Conservation (phyloP, 2,888 invertebrate genomes). For the Lasioglossum vierecki region DNA sequence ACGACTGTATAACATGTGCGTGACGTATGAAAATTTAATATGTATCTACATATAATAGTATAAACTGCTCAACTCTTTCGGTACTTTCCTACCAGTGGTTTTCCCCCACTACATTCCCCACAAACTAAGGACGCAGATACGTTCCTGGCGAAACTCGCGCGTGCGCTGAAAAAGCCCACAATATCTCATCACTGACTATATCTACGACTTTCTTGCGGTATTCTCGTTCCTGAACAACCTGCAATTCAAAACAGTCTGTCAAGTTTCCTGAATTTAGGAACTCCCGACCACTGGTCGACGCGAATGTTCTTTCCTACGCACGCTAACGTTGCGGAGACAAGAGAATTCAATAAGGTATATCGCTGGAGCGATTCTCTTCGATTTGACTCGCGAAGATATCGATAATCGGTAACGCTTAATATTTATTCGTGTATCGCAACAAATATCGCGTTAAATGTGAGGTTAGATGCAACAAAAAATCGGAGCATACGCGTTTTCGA, state of each 20-base stretch:
- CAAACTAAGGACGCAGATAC: too few relatives aligned
- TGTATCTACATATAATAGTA: too few relatives aligned
- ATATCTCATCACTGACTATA: background rate
- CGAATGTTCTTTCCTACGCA: background rate
- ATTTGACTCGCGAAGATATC: background rate
- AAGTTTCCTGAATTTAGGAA: slow-evolving; percentile 1
- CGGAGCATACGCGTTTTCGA: background rate
- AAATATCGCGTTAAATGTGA: slow-evolving; percentile 47
- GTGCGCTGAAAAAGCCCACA: too few relatives aligned
- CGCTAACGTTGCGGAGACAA: background rate
- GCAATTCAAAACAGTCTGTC: slow-evolving; percentile 41
- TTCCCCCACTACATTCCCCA: too few relatives aligned
- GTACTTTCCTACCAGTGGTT: too few relatives aligned
- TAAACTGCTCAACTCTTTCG: too few relatives aligned
- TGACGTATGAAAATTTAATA: too few relatives aligned
- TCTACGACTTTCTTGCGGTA: slow-evolving; percentile 29
- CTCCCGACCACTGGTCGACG: background rate
- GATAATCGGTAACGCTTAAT: background rate
- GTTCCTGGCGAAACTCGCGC: too few relatives aligned
- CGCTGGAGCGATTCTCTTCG: background rate
- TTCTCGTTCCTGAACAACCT: slow-evolving; percentile 39
- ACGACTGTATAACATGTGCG: too few relatives aligned
- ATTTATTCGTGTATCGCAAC: slow-evolving; percentile 12
- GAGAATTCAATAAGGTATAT: background rate
- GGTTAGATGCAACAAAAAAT: slow-evolving; percentile 52